phyloP scores from a whole-genome alignment of 2,888 invertebrate species.

The Subacronicta megacephala region DNA sequence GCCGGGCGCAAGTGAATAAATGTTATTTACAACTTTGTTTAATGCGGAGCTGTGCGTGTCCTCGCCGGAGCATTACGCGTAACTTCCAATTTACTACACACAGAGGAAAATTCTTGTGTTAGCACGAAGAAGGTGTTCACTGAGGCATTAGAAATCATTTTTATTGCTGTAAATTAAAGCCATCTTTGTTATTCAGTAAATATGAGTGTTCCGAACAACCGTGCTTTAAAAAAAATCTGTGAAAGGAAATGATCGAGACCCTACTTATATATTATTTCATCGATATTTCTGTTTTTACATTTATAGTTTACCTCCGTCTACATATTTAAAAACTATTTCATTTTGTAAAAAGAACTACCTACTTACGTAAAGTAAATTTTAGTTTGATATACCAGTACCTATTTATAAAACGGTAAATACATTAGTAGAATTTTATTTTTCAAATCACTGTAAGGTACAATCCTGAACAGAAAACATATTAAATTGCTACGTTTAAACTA shows the following conservation, averaged over 20 bases:
- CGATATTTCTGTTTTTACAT: no score
- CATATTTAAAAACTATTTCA: no score
- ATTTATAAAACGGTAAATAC: no score
- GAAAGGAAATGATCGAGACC: no score
- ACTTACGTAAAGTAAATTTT: no score
- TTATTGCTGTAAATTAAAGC: slow-evolving; percentile 36
- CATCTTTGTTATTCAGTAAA: background rate
- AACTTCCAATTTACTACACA: slow-evolving; percentile 58
- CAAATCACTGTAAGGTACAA: slow-evolving; percentile 9
- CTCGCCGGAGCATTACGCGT: slow-evolving; percentile 50
- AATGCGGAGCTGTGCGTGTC: slow-evolving; percentile 41
- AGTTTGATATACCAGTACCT: no score
- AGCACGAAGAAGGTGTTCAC: slow-evolving; percentile 47
- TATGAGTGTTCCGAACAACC: no score
- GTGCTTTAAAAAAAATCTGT: no score
- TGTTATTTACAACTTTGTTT: slow-evolving; percentile 50
- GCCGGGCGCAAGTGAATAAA: slow-evolving; percentile 44
- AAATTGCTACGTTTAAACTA: slow-evolving; percentile 33
- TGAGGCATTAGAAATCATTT: slow-evolving; percentile 33
- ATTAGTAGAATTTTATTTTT: background rate
- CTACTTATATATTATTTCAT: no score
- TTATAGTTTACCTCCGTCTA: no score
- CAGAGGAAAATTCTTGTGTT: slow-evolving; percentile 51
- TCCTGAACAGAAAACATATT: slow-evolving; percentile 21
- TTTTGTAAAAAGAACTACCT: no score